These are phyloP conservation scores for Lagopus leucura DNA, from an alignment of 2,113 vertebrate species.

Conservation along the genomic window DNA sequence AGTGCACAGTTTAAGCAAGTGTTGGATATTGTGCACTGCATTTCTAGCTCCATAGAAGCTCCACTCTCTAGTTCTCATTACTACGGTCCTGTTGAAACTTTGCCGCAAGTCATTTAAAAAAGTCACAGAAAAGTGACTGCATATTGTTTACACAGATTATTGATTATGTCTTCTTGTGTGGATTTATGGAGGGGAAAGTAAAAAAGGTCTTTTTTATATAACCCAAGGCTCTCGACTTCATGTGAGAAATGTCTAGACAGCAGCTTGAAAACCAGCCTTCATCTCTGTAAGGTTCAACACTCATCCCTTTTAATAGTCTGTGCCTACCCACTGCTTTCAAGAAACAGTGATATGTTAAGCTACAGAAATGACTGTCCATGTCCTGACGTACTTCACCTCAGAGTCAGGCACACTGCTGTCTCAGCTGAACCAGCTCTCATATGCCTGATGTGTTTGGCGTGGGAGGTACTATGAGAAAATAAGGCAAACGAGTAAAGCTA, in stretches of 20 bases:
- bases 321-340: background rate
- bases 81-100: slow-evolving; percentile 31
- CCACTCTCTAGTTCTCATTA: slow-evolving; percentile 34
- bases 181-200: background rate
- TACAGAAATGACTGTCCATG: background rate
- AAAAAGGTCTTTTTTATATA: background rate
- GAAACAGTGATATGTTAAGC: background rate
- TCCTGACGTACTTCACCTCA: background rate
- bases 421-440: background rate
- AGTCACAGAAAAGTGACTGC: slow-evolving; percentile 4
- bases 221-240: background rate
- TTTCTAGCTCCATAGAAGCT: slow-evolving; percentile 26
- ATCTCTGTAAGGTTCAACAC: background rate
- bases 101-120: slow-evolving; percentile 17
- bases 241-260: slow-evolving; percentile 27
- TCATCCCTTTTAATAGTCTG: background rate
- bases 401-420: background rate
- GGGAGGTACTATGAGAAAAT: background rate
- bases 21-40: background rate
- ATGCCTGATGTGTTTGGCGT: background rate
- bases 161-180: background rate
- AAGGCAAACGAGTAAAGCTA: background rate
- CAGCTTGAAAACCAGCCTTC: background rate
- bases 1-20: background rate
- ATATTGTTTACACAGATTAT: slow-evolving; percentile 53